phyloP scores from a whole-genome alignment of 2,888 invertebrate genomes.

The Chirona hameri region DNA sequence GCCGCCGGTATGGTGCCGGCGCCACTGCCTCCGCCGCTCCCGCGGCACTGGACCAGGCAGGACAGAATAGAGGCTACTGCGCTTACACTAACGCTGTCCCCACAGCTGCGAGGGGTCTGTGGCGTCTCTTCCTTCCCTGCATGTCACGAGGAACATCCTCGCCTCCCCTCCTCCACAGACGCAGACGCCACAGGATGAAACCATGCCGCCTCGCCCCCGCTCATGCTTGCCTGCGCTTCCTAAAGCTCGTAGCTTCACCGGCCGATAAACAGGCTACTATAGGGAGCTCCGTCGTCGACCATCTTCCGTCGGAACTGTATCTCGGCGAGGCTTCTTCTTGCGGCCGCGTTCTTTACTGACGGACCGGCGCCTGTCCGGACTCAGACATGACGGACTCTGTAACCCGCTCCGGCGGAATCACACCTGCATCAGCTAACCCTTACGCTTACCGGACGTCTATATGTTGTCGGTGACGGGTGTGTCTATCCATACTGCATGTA shows the following conservation, averaged over 20 bases:
- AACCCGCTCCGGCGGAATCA: not conserved
- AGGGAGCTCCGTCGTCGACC: not conserved
- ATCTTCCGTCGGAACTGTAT: conserved; percentile 1
- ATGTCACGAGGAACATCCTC: not conserved
- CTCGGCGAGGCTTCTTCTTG: not conserved
- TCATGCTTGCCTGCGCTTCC: not conserved
- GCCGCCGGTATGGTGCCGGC: not conserved
- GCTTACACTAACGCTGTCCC: not conserved
- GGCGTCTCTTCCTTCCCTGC: not conserved
- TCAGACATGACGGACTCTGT: not conserved
- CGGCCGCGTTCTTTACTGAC: not conserved
- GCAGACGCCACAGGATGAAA: not conserved
- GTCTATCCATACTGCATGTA: not conserved
- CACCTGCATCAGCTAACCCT: not conserved
- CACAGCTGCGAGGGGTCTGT: not conserved
- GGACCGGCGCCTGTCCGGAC: not conserved
- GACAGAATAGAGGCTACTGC: not conserved
- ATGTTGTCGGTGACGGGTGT: not conserved
- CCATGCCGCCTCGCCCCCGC: not conserved
- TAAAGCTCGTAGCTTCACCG: not conserved
- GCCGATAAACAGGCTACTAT: not conserved
- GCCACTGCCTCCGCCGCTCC: not conserved
- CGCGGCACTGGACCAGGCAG: not conserved
- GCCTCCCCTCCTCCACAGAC: not conserved
- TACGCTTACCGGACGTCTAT: not conserved